Evolutionary conservation across 1,140 invertebrate species (phyloP).

Genomic region (Sarcophaga peregrina): DNA sequence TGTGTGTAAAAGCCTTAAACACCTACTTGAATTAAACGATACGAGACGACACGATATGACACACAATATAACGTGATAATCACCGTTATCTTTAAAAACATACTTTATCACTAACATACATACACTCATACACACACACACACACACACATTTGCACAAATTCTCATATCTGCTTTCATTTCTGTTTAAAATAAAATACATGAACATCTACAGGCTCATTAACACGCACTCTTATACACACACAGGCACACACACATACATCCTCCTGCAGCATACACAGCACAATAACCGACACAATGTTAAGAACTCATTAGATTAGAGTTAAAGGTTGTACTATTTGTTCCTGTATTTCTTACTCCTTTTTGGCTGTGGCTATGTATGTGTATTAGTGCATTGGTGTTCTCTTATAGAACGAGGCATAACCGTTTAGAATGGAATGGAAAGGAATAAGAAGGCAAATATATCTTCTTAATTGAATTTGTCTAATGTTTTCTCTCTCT

Average conservation of each 20-base stretch:
- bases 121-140: neutral
- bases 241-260: no score
- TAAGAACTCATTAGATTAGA: conserved; percentile 24
- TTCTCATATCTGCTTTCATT: no score
- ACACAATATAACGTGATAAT: no score
- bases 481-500: conserved; percentile 12
- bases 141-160: neutral
- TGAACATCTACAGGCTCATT: no score
- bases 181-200: no score
- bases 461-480: conserved; percentile 35
- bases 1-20: no score
- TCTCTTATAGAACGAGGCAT: neutral
- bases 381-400: neutral
- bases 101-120: neutral
- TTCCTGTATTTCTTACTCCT: neutral
- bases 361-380: neutral
- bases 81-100: neutral
- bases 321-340: neutral
- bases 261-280: no score
- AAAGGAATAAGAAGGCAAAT: neutral
- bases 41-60: no score
- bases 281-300: neutral
- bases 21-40: no score
- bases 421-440: no score
- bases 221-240: no score